These are phyloP conservation scores for Rhynchotus rufescens DNA, from an alignment of 2,797 vertebrate genomes.

Conservation along the genomic window DNA sequence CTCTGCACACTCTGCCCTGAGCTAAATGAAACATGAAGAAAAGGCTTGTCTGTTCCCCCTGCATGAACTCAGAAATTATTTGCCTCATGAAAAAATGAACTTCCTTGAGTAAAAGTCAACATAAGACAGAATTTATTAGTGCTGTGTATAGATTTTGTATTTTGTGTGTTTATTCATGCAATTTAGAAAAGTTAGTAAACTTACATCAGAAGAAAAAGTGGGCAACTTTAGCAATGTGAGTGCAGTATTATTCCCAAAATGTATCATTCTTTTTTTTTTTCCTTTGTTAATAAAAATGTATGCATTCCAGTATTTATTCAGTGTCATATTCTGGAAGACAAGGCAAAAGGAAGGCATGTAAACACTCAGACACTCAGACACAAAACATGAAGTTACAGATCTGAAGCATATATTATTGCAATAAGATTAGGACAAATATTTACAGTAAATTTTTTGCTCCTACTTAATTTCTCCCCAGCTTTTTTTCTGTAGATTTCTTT, in stretches of 20 bases:
- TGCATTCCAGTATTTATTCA: not conserved
- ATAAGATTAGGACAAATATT: not conserved
- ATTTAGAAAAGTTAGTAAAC: not conserved
- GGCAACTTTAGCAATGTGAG: not conserved
- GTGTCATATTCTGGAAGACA: not conserved
- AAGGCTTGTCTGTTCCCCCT: not conserved
- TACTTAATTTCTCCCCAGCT: not conserved
- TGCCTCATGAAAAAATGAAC: not conserved
- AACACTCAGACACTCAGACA: not conserved
- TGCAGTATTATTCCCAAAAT: not conserved
- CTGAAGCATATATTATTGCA: not conserved
- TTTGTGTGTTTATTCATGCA: not conserved
- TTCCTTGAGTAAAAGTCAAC: not conserved
- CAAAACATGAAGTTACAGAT: not conserved
- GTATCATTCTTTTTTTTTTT: not conserved
- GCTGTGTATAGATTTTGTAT: not conserved
- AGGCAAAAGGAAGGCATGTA: not conserved
- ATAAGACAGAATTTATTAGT: not conserved
- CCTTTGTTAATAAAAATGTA: not conserved
- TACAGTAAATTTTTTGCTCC: not conserved
- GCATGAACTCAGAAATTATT: not conserved
- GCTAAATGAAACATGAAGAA: slow-evolving; percentile 8
- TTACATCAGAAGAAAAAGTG: not conserved
- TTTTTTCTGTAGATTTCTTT: not conserved
- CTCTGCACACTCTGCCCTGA: not conserved